phyloP scores from a whole-genome alignment of 2,888 invertebrate species.

The Idaea biselata region DNA sequence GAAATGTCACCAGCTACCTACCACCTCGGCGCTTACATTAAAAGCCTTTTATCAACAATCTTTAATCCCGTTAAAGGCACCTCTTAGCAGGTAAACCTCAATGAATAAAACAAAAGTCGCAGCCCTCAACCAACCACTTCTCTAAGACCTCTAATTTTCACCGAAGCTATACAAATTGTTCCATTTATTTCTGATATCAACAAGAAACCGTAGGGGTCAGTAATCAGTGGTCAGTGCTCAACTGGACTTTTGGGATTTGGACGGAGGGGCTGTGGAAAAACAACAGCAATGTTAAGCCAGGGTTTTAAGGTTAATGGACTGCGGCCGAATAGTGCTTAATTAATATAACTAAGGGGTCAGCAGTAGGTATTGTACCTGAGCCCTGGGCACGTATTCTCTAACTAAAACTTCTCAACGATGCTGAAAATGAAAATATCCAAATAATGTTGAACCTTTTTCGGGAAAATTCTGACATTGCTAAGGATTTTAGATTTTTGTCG shows the following conservation, averaged over 20 bases:
- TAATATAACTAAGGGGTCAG: constrained; percentile 65
- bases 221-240: constrained; percentile 45
- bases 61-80: constrained; percentile 72
- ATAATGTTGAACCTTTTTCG: no score
- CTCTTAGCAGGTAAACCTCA: constrained; percentile 62
- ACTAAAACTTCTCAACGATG: constrained; percentile 31
- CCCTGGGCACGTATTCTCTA: constrained; percentile 12
- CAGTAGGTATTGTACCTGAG: constrained; percentile 34
- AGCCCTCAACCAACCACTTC: constrained; percentile 39
- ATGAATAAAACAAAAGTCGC: constrained; percentile 73
- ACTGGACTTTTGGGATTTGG: constrained; percentile 66
- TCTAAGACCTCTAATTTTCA: constrained; percentile 33
- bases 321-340: constrained; percentile 60
- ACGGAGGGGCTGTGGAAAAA: constrained; percentile 60
- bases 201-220: constrained; percentile 26
- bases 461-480: no score
- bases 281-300: constrained; percentile 59
- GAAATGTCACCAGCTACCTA: constrained; percentile 56
- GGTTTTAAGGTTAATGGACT: constrained; percentile 72
- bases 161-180: constrained; percentile 15
- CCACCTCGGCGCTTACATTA: constrained; percentile 53
- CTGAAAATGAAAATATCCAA: no score
- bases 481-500: no score
- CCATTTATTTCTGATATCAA: constrained; percentile 20
- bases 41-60: constrained; percentile 71